These are phyloP conservation scores for Grammomys dolichurus DNA, from an alignment of 2,113 vertebrate genomes.

Conservation along the genomic window DNA sequence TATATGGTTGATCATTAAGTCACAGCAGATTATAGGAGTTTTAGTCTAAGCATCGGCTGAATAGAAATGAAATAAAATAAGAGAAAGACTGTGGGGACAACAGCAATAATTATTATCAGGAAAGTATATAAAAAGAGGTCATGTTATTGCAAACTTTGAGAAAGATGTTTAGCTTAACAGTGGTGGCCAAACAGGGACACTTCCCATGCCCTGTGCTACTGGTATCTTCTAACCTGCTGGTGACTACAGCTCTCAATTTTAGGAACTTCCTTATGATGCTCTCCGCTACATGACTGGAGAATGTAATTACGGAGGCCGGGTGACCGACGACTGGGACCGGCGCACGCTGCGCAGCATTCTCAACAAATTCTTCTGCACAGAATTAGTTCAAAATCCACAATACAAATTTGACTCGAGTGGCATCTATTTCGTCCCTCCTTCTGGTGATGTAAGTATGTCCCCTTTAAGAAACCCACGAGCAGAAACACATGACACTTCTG, in stretches of 20 bases:
- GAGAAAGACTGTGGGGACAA: background rate
- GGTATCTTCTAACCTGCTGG: background rate
- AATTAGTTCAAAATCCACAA: slow-evolving; percentile 84
- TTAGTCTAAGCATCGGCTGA: background rate
- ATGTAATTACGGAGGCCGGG: slow-evolving; percentile 92
- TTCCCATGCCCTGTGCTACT: accelerated
- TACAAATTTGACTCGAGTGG: slow-evolving; percentile 93
- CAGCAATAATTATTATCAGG: background rate
- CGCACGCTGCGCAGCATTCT: slow-evolving; percentile 90
- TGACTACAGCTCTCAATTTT: background rate
- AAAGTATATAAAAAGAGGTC: background rate
- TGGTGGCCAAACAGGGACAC: background rate
- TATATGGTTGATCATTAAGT: background rate
- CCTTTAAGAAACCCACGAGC: background rate
- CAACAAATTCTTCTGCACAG: slow-evolving; percentile 88
- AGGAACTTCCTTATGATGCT: slow-evolving; percentile 92
- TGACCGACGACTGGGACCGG: slow-evolving; percentile 93
- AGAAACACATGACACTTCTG: background rate
- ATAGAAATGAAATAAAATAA: background rate
- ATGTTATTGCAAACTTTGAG: background rate
- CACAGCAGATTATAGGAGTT: background rate
- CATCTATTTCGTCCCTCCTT: slow-evolving; percentile 89
- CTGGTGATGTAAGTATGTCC: slow-evolving; percentile 86
- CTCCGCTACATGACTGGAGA: slow-evolving; percentile 92
- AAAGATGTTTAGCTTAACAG: slow-evolving; percentile 8